Evolutionary conservation across 2,888 invertebrate genomes (phyloP), one percentile per base, ranked within the genome.

Genomic region (Macrosiphum euphorbiae): DNA sequence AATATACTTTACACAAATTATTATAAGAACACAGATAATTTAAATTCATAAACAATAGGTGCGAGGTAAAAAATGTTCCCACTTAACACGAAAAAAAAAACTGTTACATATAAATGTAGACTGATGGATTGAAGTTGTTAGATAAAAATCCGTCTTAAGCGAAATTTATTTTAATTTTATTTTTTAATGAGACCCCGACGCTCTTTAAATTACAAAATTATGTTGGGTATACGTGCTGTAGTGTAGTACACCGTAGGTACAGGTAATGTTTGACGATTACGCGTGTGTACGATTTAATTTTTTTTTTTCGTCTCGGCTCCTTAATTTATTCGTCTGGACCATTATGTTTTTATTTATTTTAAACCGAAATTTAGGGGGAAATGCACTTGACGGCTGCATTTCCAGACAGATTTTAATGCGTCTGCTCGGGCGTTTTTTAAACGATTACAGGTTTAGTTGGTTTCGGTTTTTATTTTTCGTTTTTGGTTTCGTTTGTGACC

Each of bases 391-490:
- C 92, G 89, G 90, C 92, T 90, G 94, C 90, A 94, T 94, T 94
- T 94, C 94, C 94, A 94, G 94, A 94, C 94, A 35, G 94, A 87
- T 94, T 94, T 94, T 94, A 94, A 94, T 94, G 94, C 86, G 94
- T 90, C 94, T 67, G 67, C 90, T 50, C 50, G 90, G 61, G 61
- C 20, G 86, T 94, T 94, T 94, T 94, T 94, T 94, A 90, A 90
- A 94, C 90, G 67, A 94, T 86, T 94, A 94, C 90, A 86, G 90
- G 90, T 94, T 90, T 90, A 67, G 61, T 94, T 50, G n/a, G 90
- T 93, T 93, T 92, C 55, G 58, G 58, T 89, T 94, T 94, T 86
- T 86, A 90, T 94, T 87, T 94, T 94, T 90, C 86, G 44, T 94
- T 94, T 94, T 94, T 87, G 90, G n/a, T 94, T 94, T 94, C 94